phyloP scores from a whole-genome alignment of 1,140 invertebrate species.

The Limonius californicus region DNA sequence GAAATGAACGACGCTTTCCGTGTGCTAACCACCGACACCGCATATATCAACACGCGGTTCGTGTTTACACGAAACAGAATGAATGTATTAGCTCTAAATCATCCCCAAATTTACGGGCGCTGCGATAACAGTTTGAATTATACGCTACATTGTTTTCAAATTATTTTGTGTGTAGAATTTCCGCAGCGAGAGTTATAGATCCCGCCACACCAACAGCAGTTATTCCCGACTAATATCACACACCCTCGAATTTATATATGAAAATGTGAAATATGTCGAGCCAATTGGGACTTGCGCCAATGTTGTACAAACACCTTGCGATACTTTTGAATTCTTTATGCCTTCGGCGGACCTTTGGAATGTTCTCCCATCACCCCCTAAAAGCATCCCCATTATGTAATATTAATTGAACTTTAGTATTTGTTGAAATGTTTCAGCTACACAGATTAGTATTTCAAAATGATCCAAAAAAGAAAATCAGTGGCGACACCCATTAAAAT shows the following conservation, averaged over 20 bases:
- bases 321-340: background rate
- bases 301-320: background rate
- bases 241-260: constrained; percentile 7
- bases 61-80: constrained; percentile 29
- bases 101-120: constrained; percentile 36
- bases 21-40: constrained; percentile 6
- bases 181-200: constrained; percentile 10
- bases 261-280: constrained; percentile 2
- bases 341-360: too few relatives aligned
- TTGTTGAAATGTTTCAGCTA: too few relatives aligned
- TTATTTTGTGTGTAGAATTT: constrained; percentile 28
- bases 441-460: too few relatives aligned
- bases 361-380: too few relatives aligned
- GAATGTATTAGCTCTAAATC: constrained; percentile 36
- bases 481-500: too few relatives aligned
- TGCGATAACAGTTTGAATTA: constrained; percentile 39
- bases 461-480: too few relatives aligned
- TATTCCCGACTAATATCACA: constrained; percentile 3
- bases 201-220: constrained; percentile 5
- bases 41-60: constrained; percentile 16
- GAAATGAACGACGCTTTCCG: constrained; percentile 17
- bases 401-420: too few relatives aligned
- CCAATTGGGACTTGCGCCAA: constrained; percentile 10
- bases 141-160: constrained; percentile 41
- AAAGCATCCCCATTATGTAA: too few relatives aligned